These are phyloP conservation scores for Siniperca obscura DNA, from an alignment of 2,797 vertebrate genomes.

Conservation along the genomic window DNA sequence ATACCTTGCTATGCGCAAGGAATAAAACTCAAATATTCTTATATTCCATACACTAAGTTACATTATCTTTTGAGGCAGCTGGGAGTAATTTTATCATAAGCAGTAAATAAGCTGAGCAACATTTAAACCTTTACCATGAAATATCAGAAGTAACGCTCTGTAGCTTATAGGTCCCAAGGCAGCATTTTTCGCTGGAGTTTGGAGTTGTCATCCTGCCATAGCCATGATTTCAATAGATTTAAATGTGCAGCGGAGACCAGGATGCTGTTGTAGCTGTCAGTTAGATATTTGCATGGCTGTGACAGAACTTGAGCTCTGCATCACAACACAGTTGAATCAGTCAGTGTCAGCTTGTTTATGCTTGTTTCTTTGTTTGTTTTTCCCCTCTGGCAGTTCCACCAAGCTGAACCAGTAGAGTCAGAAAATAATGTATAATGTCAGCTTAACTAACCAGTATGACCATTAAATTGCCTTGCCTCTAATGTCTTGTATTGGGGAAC, in stretches of 20 bases:
- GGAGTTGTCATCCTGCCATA: slow-evolving; percentile 32
- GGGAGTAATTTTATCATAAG: slow-evolving; percentile 14
- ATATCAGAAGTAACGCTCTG: slow-evolving; percentile 21
- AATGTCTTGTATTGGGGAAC: no score
- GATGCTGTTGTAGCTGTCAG: slow-evolving; percentile 58
- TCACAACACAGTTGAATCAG: slow-evolving; percentile 51
- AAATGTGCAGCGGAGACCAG: slow-evolving; percentile 61
- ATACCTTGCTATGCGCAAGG: not conserved
- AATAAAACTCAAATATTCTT: slow-evolving; percentile 31
- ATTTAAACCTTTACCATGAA: slow-evolving; percentile 33
- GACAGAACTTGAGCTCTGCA: slow-evolving; percentile 38
- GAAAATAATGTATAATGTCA: not conserved
- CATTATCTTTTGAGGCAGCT: not conserved
- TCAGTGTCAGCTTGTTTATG: slow-evolving; percentile 50
- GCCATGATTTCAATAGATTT: slow-evolving; percentile 77
- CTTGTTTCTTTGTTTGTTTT: not conserved
- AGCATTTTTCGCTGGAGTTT: slow-evolving; percentile 18
- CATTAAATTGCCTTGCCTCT: not conserved
- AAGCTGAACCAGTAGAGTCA: slow-evolving; percentile 8
- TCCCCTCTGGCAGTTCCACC: slow-evolving; percentile 4
- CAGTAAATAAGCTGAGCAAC: slow-evolving; percentile 13
- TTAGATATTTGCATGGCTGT: slow-evolving; percentile 74
- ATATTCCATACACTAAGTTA: not conserved
- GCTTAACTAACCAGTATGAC: not conserved
- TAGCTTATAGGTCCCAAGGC: slow-evolving; percentile 15